phyloP scores from a whole-genome alignment of 1,140 invertebrate genomes.

The Neodiprion fabricii region DNA sequence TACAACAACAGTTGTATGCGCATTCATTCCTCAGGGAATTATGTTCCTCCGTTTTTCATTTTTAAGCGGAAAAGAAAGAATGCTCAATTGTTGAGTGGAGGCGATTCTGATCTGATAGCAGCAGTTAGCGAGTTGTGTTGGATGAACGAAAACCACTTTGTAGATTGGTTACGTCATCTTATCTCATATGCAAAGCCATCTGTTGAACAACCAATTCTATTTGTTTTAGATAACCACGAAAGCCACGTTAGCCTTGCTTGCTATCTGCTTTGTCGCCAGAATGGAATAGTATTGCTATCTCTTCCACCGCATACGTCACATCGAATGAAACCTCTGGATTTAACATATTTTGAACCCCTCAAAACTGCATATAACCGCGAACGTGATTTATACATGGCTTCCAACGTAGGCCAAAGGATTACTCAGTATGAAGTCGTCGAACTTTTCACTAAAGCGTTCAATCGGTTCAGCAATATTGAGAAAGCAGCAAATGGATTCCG shows the following conservation, averaged over 20 bases:
- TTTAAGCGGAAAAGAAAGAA: conserved; percentile 38
- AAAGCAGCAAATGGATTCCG: conserved; percentile 23
- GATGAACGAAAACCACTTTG: conserved; percentile 47
- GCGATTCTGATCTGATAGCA: conserved; percentile 39
- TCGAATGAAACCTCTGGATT: conserved; percentile 49
- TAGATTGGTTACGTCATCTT: conserved; percentile 45
- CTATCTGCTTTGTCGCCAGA: conserved; percentile 38
- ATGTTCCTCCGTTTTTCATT: conserved; percentile 54
- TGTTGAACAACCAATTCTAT: conserved; percentile 26
- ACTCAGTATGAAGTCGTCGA: conserved; percentile 46
- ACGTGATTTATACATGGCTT: conserved; percentile 44
- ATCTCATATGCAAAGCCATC: conserved; percentile 33
- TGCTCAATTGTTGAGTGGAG: conserved; percentile 40
- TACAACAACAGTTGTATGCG: conserved; percentile 33
- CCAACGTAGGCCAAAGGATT: conserved; percentile 37
- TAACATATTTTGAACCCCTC: conserved; percentile 46
- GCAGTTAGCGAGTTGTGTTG: conserved; percentile 45
- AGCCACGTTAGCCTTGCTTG: conserved; percentile 38
- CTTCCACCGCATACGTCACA: conserved; percentile 46
- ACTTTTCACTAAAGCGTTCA: conserved; percentile 48
- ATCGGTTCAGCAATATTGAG: conserved; percentile 38
- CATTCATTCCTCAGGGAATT: conserved; percentile 39
- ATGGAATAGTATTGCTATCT: conserved; percentile 42
- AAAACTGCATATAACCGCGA: conserved; percentile 54
- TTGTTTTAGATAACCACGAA: conserved; percentile 49